A percentile compares a stretch with the other conserved stretches of the same genome.
Conservation (phyloP, 2,888 invertebrate genomes). For the Euspilapteryx auroguttella region DNA sequence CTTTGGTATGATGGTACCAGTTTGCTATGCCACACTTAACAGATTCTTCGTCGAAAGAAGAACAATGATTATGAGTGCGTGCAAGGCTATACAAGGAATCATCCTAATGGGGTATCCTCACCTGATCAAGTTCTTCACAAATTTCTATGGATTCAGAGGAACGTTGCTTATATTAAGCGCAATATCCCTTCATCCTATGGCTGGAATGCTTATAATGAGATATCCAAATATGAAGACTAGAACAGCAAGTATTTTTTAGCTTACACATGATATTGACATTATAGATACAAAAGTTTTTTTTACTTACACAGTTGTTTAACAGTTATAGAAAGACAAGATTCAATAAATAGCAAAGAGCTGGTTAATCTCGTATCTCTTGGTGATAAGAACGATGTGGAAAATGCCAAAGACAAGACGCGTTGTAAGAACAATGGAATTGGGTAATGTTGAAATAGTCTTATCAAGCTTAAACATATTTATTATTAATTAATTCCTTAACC, state of each 20-base stretch:
- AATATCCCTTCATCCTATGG: constrained; percentile 59
- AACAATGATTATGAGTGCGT: constrained; percentile 63
- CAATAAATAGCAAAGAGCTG: no score
- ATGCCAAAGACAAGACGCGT: no score
- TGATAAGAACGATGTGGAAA: no score
- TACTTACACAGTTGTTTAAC: no score
- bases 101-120: constrained; percentile 63
- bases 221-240: constrained; percentile 20
- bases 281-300: no score
- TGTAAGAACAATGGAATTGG: no score
- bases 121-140: constrained; percentile 47
- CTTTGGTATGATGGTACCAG: constrained; percentile 65
- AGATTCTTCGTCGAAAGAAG: constrained; percentile 63
- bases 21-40: constrained; percentile 65
- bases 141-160: constrained; percentile 63
- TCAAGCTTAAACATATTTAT: no score
- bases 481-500: no score
- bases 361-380: no score
- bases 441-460: no score
- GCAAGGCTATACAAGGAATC: constrained; percentile 63
- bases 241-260: constrained; percentile 41
- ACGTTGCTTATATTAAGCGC: constrained; percentile 62
- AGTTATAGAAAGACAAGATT: no score
- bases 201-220: constrained; percentile 62
- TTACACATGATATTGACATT: constrained; percentile 7